Evolutionary conservation across 2,888 invertebrate species (phyloP).

Genomic region (Molanna angustata): DNA sequence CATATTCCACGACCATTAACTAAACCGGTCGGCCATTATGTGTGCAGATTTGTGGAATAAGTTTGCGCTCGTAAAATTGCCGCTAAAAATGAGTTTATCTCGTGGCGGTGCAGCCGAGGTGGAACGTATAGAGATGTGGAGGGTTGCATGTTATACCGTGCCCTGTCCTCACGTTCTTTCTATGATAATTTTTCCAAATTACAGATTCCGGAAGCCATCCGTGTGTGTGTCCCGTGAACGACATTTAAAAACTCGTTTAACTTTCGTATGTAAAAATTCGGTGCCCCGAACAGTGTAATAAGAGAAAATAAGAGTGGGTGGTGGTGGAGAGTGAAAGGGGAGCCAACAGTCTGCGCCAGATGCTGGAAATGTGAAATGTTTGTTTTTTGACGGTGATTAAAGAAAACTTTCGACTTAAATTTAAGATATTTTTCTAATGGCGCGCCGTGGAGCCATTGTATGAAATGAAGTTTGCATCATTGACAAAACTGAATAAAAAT

Average conservation of each 20-base stretch:
- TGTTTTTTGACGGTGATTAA: slow-evolving; percentile 20
- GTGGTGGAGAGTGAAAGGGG: slow-evolving; percentile 7
- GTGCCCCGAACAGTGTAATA: background rate
- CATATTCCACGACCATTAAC: slow-evolving; percentile 14
- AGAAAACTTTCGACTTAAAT: slow-evolving; percentile 20
- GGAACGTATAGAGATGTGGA: background rate
- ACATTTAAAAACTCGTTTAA: slow-evolving; percentile 21
- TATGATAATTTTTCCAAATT: slow-evolving; percentile 19
- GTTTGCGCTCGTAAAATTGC: slow-evolving; percentile 22
- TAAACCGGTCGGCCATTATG: slow-evolving; percentile 13
- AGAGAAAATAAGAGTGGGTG: slow-evolving; percentile 8
- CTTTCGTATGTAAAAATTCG: slow-evolving; percentile 15
- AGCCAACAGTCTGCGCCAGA: slow-evolving; percentile 14
- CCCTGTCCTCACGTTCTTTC: slow-evolving; percentile 2
- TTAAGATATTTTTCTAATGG: slow-evolving; percentile 12
- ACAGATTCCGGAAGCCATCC: slow-evolving; percentile 15
- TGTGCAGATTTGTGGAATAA: slow-evolving; percentile 29
- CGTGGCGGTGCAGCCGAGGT: background rate
- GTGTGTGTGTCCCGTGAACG: slow-evolving; percentile 8
- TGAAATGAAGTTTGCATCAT: background rate
- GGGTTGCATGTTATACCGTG: background rate
- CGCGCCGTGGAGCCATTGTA: background rate
- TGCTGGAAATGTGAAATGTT: slow-evolving; percentile 19
- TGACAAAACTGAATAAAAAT: too few species aligned
- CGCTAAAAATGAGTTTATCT: slow-evolving; percentile 26